phyloP scores from a whole-genome alignment of 2,797 vertebrate genomes.

The Cryptoprocta ferox region DNA sequence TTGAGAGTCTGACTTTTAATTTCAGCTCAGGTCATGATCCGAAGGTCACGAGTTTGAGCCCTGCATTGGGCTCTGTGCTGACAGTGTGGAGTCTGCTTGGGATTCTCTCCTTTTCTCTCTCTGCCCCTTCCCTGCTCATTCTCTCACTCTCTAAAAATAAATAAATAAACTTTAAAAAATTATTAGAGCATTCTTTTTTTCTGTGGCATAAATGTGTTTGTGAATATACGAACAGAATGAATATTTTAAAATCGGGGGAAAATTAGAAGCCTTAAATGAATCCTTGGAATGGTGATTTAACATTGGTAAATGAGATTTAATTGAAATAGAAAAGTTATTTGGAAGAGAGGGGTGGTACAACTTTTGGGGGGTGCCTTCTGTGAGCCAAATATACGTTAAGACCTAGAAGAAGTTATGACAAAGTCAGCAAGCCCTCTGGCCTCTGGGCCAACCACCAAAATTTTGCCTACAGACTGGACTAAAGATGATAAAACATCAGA shows the following conservation, averaged over 20 bases:
- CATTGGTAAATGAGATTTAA: not conserved
- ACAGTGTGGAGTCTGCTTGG: too few species aligned
- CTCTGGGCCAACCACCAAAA: not conserved
- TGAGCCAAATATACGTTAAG: not conserved
- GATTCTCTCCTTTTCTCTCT: too few species aligned
- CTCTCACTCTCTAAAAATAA: too few species aligned
- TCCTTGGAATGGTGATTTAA: not conserved
- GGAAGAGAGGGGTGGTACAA: not conserved
- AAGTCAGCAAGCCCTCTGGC: not conserved
- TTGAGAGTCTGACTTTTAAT: too few species aligned
- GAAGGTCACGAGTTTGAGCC: too few species aligned
- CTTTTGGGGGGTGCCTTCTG: not conserved
- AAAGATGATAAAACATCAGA: not conserved
- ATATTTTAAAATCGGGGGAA: not conserved
- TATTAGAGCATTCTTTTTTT: not conserved
- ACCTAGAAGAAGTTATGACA: not conserved
- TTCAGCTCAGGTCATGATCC: too few species aligned
- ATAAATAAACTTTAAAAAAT: not conserved
- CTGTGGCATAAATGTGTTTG: not conserved
- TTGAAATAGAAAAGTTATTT: not conserved
- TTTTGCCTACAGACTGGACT: not conserved
- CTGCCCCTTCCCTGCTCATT: too few species aligned
- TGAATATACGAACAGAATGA: not conserved
- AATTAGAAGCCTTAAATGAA: not conserved
- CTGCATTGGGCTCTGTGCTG: too few species aligned